Evolutionary conservation across 2,888 invertebrate genomes (phyloP).

Genomic region (Serripes groenlandicus): DNA sequence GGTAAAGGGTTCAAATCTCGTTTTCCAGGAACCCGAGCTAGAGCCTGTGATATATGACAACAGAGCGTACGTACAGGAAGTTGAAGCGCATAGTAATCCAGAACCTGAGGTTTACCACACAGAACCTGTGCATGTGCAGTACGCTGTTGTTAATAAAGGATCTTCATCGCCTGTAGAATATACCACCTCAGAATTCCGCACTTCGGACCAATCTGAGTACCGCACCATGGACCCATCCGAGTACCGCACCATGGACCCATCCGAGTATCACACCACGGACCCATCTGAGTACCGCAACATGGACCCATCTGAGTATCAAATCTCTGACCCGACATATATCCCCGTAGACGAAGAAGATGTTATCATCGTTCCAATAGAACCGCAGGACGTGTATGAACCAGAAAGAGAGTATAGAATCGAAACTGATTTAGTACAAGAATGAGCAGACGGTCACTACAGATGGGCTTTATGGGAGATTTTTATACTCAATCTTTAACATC

Average conservation of each 20-base stretch:
- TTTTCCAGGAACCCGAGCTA: slow-evolving; percentile 43
- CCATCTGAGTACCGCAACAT: slow-evolving; percentile 9
- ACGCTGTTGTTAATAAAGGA: slow-evolving; percentile 56
- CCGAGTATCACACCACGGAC: slow-evolving; percentile 14
- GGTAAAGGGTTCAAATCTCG: not conserved
- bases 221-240: slow-evolving; percentile 2
- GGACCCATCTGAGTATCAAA: slow-evolving; percentile 15
- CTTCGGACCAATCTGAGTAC: slow-evolving; percentile 15
- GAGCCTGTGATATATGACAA: slow-evolving; percentile 64
- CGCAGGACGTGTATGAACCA: slow-evolving; percentile 24
- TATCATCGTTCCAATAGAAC: slow-evolving; percentile 55
- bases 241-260: slow-evolving; percentile 2
- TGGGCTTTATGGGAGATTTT: too few species aligned
- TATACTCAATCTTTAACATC: too few species aligned
- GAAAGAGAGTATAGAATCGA: slow-evolving; percentile 54
- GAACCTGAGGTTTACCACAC: slow-evolving; percentile 29
- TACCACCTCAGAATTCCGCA: slow-evolving; percentile 7
- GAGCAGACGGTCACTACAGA: too few species aligned
- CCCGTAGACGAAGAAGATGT: slow-evolving; percentile 46
- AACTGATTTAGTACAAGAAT: slow-evolving; percentile 48
- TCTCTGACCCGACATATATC: not conserved
- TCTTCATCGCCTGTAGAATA: slow-evolving; percentile 7
- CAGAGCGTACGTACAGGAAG: slow-evolving; percentile 44
- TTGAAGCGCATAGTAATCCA: slow-evolving; percentile 12
- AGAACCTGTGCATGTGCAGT: slow-evolving; percentile 62